These are phyloP conservation scores for Xiphorhynchus elegans DNA, from an alignment of 2,113 vertebrate species.

Conservation along the genomic window DNA sequence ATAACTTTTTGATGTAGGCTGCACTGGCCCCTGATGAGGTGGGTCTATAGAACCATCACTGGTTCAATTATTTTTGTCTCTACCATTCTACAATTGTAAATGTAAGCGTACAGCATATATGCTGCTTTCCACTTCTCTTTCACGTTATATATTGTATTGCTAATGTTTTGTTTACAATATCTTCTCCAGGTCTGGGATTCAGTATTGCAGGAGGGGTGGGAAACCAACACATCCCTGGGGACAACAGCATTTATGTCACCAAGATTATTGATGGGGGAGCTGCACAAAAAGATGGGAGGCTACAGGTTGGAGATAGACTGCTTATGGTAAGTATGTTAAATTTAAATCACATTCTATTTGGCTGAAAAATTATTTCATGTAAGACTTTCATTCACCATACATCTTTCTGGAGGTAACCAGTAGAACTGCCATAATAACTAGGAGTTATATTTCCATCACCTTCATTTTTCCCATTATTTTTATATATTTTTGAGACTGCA, in stretches of 20 bases:
- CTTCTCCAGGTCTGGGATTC: slow-evolving; percentile 89
- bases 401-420: background rate
- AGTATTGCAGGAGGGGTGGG: slow-evolving; percentile 97
- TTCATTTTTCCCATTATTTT: background rate
- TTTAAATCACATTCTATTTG: background rate
- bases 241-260: slow-evolving; percentile 98
- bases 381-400: background rate
- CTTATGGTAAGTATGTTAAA: slow-evolving; percentile 85
- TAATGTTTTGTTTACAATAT: background rate
- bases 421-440: background rate
- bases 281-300: slow-evolving; percentile 89
- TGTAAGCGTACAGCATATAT: background rate
- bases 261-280: slow-evolving; percentile 97
- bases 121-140: background rate
- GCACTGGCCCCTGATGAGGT: fast-evolving
- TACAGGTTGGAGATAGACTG: slow-evolving; percentile 94
- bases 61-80: background rate
- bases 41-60: background rate
- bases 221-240: slow-evolving; percentile 97
- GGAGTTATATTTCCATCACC: background rate
- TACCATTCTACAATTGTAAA: background rate
- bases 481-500: background rate
- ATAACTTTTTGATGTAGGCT: background rate
- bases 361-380: background rate
- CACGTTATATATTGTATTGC: background rate